Conservation (phyloP, 2,888 invertebrate genomes). For the Plagodis dolabraria region DNA sequence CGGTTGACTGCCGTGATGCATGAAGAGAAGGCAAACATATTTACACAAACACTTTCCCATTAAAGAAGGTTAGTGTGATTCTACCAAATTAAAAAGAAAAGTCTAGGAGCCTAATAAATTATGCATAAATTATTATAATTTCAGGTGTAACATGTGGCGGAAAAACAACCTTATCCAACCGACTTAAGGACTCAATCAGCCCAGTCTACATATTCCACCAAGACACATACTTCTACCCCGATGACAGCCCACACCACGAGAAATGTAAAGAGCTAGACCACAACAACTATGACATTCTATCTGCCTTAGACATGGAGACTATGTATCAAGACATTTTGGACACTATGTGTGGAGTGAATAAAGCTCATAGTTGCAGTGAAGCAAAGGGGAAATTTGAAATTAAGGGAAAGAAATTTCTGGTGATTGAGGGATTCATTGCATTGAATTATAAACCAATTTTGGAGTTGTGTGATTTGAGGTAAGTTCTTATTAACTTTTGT, state of each 20-base stretch:
- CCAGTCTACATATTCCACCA: slow-evolving; percentile 87
- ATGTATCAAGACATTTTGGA: slow-evolving; percentile 86
- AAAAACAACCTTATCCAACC: slow-evolving; percentile 89
- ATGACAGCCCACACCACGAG: slow-evolving; percentile 87
- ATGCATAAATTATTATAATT: too few relatives aligned
- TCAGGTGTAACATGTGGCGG: slow-evolving; percentile 92
- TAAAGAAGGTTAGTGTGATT: too few relatives aligned
- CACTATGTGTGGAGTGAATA: slow-evolving; percentile 55
- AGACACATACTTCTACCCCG: slow-evolving; percentile 90
- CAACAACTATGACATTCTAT: slow-evolving; percentile 90
- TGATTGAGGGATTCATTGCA: slow-evolving; percentile 91
- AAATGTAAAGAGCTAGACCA: slow-evolving; percentile 87
- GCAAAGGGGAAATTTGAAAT: slow-evolving; percentile 17
- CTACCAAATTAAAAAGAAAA: too few relatives aligned
- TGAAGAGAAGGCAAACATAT: too few relatives aligned
- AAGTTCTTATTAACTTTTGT: slow-evolving; percentile 20
- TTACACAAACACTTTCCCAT: too few relatives aligned
- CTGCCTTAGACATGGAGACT: slow-evolving; percentile 89
- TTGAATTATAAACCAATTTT: slow-evolving; percentile 88
- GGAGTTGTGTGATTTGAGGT: slow-evolving; percentile 87
- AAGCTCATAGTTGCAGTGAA: slow-evolving; percentile 34
- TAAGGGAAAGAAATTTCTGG: slow-evolving; percentile 79
- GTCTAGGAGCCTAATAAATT: too few relatives aligned
- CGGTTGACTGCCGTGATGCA: too few relatives aligned
- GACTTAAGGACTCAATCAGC: slow-evolving; percentile 73